Conservation (phyloP, 2,888 invertebrate species). For the Heterodera filipjevi region DNA sequence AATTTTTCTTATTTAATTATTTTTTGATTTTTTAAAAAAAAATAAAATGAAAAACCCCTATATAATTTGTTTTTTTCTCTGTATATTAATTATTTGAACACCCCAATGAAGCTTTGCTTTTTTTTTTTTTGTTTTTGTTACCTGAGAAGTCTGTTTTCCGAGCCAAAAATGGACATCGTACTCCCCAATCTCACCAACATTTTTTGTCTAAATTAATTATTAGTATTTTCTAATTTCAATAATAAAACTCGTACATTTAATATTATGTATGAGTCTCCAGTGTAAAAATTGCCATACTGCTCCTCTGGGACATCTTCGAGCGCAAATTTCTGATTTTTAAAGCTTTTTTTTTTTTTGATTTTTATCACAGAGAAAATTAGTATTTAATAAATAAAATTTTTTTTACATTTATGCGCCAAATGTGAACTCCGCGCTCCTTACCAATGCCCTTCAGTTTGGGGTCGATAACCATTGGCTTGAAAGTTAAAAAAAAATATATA, state of each 20-base stretch:
- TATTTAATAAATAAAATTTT: no score
- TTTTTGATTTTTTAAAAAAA: no score
- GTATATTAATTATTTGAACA: no score
- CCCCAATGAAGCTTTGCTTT: not conserved
- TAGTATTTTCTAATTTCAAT: not conserved
- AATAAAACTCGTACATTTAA: slow-evolving; percentile 72
- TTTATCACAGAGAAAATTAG: no score
- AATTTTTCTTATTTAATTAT: no score
- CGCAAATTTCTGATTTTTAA: slow-evolving; percentile 64
- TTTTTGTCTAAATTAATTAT: slow-evolving; percentile 53
- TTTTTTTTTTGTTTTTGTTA: not conserved
- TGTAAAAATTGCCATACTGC: slow-evolving; percentile 66
- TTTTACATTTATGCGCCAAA: slow-evolving; percentile 63
- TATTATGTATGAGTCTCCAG: slow-evolving; percentile 68
- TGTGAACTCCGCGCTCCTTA: slow-evolving; percentile 58
- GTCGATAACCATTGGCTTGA: slow-evolving; percentile 42
- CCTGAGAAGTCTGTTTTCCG: slow-evolving; percentile 73
- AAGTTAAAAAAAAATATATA: not conserved
- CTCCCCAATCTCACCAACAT: slow-evolving; percentile 49
- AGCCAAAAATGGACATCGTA: slow-evolving; percentile 90
- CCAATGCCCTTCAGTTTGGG: slow-evolving; percentile 56
- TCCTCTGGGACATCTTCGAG: slow-evolving; percentile 63
- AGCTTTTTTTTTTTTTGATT: slow-evolving; percentile 48
- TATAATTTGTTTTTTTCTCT: no score
- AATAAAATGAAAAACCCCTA: no score